phyloP scores from a whole-genome alignment of 2,888 invertebrate genomes.

The Oxytorus armatus region DNA sequence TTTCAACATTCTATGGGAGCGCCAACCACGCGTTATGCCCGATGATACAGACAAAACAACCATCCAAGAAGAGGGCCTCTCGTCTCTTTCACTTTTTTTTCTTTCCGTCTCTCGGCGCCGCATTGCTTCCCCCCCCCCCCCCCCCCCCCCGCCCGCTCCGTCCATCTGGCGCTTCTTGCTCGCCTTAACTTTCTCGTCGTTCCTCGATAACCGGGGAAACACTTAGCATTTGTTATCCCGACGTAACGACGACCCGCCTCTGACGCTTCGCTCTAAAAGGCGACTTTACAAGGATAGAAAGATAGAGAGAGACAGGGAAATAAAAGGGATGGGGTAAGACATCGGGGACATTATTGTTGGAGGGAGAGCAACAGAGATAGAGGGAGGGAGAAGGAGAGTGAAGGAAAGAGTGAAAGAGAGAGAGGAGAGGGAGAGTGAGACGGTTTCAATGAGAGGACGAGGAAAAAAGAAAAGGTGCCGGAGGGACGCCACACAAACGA shows the following conservation, averaged over 20 bases:
- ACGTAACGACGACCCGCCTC: conserved; percentile 72
- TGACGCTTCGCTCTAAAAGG: conserved; percentile 72
- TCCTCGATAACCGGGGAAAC: conserved; percentile 73
- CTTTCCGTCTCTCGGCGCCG: conserved; percentile 13
- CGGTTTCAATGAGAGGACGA: conserved; percentile 40
- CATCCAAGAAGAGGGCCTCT: conserved; percentile 3
- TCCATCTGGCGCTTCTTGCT: conserved; percentile 53
- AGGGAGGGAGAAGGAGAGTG: too few relatives aligned
- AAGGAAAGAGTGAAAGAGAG: too few relatives aligned
- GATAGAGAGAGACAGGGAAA: conserved; percentile 20
- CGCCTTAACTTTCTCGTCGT: conserved; percentile 70
- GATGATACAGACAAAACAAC: conserved; percentile 32
- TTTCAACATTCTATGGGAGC: not conserved
- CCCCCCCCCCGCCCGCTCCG: conserved; percentile 18
- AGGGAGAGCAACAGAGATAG: conserved; percentile 35
- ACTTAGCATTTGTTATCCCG: conserved; percentile 76
- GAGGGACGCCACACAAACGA: conserved; percentile 38
- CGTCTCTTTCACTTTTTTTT: not conserved
- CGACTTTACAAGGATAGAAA: conserved; percentile 62
- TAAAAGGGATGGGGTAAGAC: conserved; percentile 20
- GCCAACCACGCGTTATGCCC: conserved; percentile 35
- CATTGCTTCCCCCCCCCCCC: conserved; percentile 8
- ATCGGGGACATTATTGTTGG: conserved; percentile 44
- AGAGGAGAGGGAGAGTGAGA: conserved; percentile 13
- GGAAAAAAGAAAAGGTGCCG: conserved; percentile 17